Evolutionary conservation across 2,797 vertebrate species (phyloP).

Genomic region (Bradypodion ventrale): DNA sequence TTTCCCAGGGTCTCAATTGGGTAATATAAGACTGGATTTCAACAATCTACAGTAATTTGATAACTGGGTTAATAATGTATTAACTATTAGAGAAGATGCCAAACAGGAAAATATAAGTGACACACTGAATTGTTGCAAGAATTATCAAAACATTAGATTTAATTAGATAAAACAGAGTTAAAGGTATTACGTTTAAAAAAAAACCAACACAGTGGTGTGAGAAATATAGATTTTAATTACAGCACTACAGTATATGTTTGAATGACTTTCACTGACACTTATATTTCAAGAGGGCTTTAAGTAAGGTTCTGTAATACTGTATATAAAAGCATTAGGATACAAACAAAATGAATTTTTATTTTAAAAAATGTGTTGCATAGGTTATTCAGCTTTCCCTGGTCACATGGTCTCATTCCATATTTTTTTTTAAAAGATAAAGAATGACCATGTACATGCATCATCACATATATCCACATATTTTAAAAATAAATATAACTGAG

Average conservation of each 20-base stretch:
- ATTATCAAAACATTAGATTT: not conserved
- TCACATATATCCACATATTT: not conserved
- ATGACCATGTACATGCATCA: rapidly evolving
- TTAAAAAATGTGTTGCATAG: constrained; percentile 31
- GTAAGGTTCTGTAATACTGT: no score
- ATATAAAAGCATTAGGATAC: constrained; percentile 36
- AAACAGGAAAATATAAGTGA: not conserved
- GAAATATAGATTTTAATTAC: not conserved
- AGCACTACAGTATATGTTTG: not conserved
- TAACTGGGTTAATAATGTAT: not conserved
- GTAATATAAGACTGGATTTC: not conserved
- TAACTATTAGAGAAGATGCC: not conserved
- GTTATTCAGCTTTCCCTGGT: not conserved
- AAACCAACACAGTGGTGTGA: no score
- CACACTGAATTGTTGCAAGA: not conserved
- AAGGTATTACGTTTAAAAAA: not conserved
- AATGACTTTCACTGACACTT: constrained; percentile 46
- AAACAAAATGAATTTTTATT: constrained; percentile 28
- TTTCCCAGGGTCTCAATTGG: not conserved
- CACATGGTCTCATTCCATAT: constrained; percentile 49
- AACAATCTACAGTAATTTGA: not conserved
- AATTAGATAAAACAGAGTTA: not conserved
- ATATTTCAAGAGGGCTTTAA: constrained; percentile 38
- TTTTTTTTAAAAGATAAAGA: constrained; percentile 4
- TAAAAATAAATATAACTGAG: constrained; percentile 17